These are phyloP conservation scores for Himalopsyche phryganea DNA, from an alignment of 1,140 invertebrate genomes.

Conservation along the genomic window DNA sequence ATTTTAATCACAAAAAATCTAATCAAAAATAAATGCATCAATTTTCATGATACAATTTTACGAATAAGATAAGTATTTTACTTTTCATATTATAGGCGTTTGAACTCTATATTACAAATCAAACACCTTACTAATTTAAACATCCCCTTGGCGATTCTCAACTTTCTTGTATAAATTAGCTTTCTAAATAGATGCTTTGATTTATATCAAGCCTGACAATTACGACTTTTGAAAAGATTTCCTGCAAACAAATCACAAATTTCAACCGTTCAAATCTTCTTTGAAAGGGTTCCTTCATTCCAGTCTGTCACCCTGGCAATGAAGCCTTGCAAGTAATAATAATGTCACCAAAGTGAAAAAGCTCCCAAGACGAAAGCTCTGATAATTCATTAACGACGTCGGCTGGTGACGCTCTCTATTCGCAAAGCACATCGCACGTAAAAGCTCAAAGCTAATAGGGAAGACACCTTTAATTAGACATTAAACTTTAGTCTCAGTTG, in stretches of 20 bases:
- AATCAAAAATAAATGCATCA: too few species aligned
- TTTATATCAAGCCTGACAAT: too few species aligned
- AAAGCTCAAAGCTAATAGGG: slow-evolving; percentile 24
- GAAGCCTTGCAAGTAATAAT: too few species aligned
- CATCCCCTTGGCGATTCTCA: slow-evolving; percentile 4
- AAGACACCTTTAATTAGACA: slow-evolving; percentile 27
- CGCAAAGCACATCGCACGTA: slow-evolving; percentile 8
- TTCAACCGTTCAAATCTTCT: too few species aligned
- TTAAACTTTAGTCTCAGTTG: slow-evolving; percentile 20
- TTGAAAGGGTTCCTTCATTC: too few species aligned
- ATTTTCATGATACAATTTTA: too few species aligned
- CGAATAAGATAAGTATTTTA: too few species aligned
- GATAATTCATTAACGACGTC: slow-evolving; percentile 13
- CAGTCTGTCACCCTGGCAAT: too few species aligned
- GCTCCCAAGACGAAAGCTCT: slow-evolving; percentile 6
- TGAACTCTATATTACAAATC: slow-evolving; percentile 1
- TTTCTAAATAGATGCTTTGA: too few species aligned
- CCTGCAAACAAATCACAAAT: too few species aligned
- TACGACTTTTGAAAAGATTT: too few species aligned
- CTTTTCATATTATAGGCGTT: neutral
- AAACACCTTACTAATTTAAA: slow-evolving; percentile 6
- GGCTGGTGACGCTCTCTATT: neutral
- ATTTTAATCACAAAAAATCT: too few species aligned
- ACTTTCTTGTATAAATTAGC: neutral
- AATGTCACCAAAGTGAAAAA: slow-evolving; percentile 4